Base-by-base conservation (phyloP, 2,113 vertebrate species). In the Mormyrus lacerda region DNA sequence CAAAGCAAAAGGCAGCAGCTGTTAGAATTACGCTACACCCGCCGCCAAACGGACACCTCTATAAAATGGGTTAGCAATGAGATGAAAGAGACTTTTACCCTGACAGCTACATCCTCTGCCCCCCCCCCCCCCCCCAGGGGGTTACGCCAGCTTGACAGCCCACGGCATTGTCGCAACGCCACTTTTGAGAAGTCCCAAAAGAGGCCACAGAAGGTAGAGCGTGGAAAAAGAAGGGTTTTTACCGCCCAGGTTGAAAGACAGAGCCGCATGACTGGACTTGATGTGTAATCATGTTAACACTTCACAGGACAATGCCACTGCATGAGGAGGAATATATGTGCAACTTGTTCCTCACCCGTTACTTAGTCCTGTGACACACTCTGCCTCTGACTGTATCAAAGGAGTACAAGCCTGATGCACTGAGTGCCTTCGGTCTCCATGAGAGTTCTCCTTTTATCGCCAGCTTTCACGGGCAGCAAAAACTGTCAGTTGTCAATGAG, bases 401-500 rank as follows among this genome's bases (percentile, higher is more conserved):
- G 24, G 82, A 47, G 44, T 47, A 84, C 82, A 47, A 79, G 42
- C 21, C 82, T 24, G 44, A 42, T 47, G 21, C 82, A 24, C 42
- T 8, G 82, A 84, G 82, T 9, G 44, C 44, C 82, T 84, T 84
- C 82, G 21, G 24, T 84, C 44, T 47, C 24, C 48, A 24, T 47
- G 82, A 84, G 45, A 84, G 42, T n/a, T 19, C 73, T 15, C 17
- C 9, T 84, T 84, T 84, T 47, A 47, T 47, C 42, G 82, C 19
- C 44, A 47, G 39, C 82, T 84, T 84, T 84, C 44, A 84, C 44
- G 44, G 82, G 44, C 82, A 44, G 42, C 61, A 4, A 11, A 24
- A 84, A 79, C 73, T 42, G 73, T 79, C 73, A 79, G 73, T 17
- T 39, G 73, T 79, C 73, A 79, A 79, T 79, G 73, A 79, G 31